Percentiles rank a stretch among this genome's conserved stretches.
Evolutionary conservation across 1,140 invertebrate species (phyloP).

Genomic region (Sinonovacula constricta): DNA sequence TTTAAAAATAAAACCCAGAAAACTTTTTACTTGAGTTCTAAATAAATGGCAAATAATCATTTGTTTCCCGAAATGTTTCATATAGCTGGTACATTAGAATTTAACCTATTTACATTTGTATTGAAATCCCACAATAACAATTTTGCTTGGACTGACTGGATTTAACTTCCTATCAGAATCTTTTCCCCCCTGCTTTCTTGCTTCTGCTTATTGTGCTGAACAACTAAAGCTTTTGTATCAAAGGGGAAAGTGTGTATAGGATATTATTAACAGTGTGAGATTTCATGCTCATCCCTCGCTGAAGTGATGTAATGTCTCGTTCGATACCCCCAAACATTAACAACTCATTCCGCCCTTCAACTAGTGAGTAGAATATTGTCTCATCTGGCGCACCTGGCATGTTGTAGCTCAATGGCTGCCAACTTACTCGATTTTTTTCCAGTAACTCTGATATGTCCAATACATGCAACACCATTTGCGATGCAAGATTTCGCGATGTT

Average conservation of each 20-base stretch:
- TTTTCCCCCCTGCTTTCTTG: too few relatives aligned
- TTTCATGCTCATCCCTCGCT: constrained; percentile 63
- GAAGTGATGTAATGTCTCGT: constrained; percentile 68
- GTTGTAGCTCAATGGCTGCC: constrained; percentile 84
- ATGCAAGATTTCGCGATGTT: constrained; percentile 20
- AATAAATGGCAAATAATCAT: too few relatives aligned
- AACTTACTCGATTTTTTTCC: constrained; percentile 82
- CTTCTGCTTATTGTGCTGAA: too few relatives aligned
- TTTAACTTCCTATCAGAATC: too few relatives aligned
- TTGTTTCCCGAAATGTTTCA: too few relatives aligned
- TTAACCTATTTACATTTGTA: too few relatives aligned
- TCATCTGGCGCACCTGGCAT: constrained; percentile 85
- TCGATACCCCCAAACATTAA: constrained; percentile 95
- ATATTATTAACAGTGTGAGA: constrained; percentile 67
- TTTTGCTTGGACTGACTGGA: too few relatives aligned
- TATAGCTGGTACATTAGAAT: too few relatives aligned
- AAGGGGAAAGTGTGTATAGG: constrained; percentile 57
- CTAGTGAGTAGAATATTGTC: constrained; percentile 92
- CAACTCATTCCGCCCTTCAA: constrained; percentile 92
- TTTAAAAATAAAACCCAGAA: too few relatives aligned
- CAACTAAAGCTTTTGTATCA: too few relatives aligned
- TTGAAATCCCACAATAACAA: too few relatives aligned
- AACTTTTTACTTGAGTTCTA: too few relatives aligned
- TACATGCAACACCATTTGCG: constrained; percentile 89
- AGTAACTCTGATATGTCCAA: constrained; percentile 89